phyloP scores from a whole-genome alignment of 2,113 vertebrate genomes.

The Sylvietta virens region DNA sequence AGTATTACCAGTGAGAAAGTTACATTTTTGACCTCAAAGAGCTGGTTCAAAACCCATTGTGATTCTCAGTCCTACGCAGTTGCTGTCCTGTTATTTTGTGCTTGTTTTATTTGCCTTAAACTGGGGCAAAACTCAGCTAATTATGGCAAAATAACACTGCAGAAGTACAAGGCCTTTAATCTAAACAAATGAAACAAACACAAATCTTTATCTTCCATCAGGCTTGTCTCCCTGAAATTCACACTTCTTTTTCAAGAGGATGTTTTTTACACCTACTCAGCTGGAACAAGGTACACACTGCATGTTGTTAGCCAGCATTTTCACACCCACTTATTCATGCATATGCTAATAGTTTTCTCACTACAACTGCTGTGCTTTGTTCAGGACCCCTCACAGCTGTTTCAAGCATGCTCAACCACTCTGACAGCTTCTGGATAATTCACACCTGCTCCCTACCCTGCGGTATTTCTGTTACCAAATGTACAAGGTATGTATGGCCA shows the following conservation, averaged over 20 bases:
- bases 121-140: background rate
- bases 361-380: slow-evolving; percentile 23
- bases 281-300: slow-evolving; percentile 20
- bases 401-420: background rate
- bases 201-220: background rate
- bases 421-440: slow-evolving; percentile 17
- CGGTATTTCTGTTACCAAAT: background rate
- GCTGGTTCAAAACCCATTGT: background rate
- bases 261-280: slow-evolving; percentile 52
- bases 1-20: background rate
- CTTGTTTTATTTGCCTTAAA: background rate
- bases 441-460: background rate
- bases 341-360: slow-evolving; percentile 56
- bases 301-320: slow-evolving; percentile 28
- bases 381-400: slow-evolving; percentile 24
- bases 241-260: slow-evolving; percentile 32
- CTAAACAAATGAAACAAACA: slow-evolving; percentile 10
- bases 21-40: background rate
- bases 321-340: slow-evolving; percentile 58
- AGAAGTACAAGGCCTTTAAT: background rate
- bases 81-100: background rate
- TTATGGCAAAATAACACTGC: background rate
- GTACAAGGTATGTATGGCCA: background rate
- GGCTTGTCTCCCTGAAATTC: slow-evolving; percentile 44
- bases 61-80: background rate